phyloP scores from a whole-genome alignment of 1,140 invertebrate genomes.

The Leucophenga varia region DNA sequence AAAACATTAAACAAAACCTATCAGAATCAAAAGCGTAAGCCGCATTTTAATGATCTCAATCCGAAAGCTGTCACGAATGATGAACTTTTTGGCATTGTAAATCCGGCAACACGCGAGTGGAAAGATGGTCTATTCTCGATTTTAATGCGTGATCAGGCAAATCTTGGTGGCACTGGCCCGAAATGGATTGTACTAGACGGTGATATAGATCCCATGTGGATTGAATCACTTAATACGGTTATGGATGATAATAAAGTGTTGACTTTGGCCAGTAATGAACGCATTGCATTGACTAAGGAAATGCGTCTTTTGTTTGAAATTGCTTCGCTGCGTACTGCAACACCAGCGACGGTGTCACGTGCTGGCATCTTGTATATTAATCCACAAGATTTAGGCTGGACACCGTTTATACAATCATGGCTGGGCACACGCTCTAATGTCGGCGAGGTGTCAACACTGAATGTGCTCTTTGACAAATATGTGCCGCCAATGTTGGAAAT shows the following conservation, averaged over 20 bases:
- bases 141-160: slow-evolving; percentile 89
- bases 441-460: slow-evolving; percentile 75
- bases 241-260: slow-evolving; percentile 87
- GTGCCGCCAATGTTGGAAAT: slow-evolving; percentile 80
- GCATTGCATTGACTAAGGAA: slow-evolving; percentile 84
- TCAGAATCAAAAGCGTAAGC: slow-evolving; percentile 72
- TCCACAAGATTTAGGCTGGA: slow-evolving; percentile 82
- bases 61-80: slow-evolving; percentile 95
- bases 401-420: slow-evolving; percentile 87
- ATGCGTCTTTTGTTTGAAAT: slow-evolving; percentile 95
- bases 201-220: slow-evolving; percentile 97
- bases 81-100: slow-evolving; percentile 93
- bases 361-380: slow-evolving; percentile 83
- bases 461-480: slow-evolving; percentile 93
- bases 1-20: slow-evolving; percentile 86
- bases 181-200: slow-evolving; percentile 97
- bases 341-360: slow-evolving; percentile 91
- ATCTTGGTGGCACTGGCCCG: slow-evolving; percentile 73
- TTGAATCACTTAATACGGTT: slow-evolving; percentile 86
- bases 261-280: slow-evolving; percentile 89
- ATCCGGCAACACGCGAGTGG: slow-evolving; percentile 92
- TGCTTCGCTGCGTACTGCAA: slow-evolving; percentile 83
- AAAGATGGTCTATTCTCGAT: slow-evolving; percentile 92
- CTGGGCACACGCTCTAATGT: slow-evolving; percentile 74
- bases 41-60: slow-evolving; percentile 85